Conservation (phyloP, 2,888 invertebrate species). For the Lepas anatifera region DNA sequence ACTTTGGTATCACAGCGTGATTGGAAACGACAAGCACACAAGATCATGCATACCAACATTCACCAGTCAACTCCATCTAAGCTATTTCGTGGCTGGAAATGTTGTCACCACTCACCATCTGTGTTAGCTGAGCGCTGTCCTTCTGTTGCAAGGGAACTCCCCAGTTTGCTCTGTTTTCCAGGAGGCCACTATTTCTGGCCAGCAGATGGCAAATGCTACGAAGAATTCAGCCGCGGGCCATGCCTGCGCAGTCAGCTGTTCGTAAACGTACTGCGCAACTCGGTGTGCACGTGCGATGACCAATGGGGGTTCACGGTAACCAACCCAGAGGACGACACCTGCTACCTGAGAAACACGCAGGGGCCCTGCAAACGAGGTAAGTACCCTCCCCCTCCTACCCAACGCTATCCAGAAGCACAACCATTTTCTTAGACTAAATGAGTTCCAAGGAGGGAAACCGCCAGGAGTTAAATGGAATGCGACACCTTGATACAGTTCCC, state of each 20-base stretch:
- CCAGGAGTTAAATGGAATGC: background rate
- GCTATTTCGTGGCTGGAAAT: too few species aligned
- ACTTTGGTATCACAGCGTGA: too few species aligned
- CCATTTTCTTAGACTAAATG: background rate
- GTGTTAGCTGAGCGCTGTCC: too few species aligned
- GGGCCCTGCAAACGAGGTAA: background rate
- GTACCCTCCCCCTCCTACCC: background rate
- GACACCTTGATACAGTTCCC: background rate
- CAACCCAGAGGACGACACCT: background rate
- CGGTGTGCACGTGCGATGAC: background rate
- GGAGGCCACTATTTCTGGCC: slow-evolving; percentile 2
- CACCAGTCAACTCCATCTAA: too few species aligned
- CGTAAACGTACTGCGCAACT: background rate
- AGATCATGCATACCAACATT: too few species aligned
- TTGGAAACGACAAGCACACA: too few species aligned
- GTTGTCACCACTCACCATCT: too few species aligned
- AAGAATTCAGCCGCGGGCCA: background rate
- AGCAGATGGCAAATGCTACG: background rate
- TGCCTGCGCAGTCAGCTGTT: background rate
- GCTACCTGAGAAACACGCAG: slow-evolving; percentile 6
- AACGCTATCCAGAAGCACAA: background rate
- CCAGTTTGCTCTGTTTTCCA: too few species aligned
- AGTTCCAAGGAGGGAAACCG: background rate
- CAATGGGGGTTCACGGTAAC: background rate
- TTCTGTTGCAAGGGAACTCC: too few species aligned